Base-by-base conservation (phyloP, 37 sponge, comb jelly and placozoan species). In the Crambe crambe region DNA sequence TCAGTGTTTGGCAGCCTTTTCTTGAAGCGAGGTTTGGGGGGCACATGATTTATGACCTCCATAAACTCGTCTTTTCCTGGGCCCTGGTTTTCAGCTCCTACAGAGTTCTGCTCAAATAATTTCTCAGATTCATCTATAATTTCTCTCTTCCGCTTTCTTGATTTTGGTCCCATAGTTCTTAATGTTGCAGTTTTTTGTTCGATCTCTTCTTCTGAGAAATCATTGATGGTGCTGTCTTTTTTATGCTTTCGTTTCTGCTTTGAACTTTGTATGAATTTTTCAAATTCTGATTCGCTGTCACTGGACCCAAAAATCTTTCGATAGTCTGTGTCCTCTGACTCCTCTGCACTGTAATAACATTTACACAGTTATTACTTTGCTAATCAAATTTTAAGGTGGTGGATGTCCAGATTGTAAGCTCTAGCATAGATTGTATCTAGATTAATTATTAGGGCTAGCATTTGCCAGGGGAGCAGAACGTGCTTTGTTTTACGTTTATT, bases 1-100 rank as follows among this genome's bases (percentile, higher is more conserved):
- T 92, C 89, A 10, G 18, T 83, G 2, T 34, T 56, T 18, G 47
- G 31, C 15, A 61, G 37, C 10, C 93, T 68, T 63, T 68, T 77
- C 77, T 68, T 80, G 67, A 75, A 92, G 68, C 32, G 23, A 22
- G 81, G 67, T 31, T 57, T 73, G 37, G 68, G 68, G 2, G 79
- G 79, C 27, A 27, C 56, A 9, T 21, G 68, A 42, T 63, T 60
- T 43, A 63, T 5, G 20, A 26, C 57, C 17, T 35, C 35, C 41
- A 9, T 25, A 18, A 59, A 21, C 42, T 59, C 61, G 21, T 42
- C 47, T 20, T 29, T 61, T 26, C 23, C 25, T 2, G n/a, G 15
- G 18, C 41, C 22, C 72, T 71, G 25, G 2, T n/a, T 58, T 38
- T 38, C 44, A 37, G 5, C 68, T 17, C 20, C 77, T 26, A 26